Conservation (phyloP, 2,888 invertebrate genomes). For the Steinernema hermaphroditum region DNA sequence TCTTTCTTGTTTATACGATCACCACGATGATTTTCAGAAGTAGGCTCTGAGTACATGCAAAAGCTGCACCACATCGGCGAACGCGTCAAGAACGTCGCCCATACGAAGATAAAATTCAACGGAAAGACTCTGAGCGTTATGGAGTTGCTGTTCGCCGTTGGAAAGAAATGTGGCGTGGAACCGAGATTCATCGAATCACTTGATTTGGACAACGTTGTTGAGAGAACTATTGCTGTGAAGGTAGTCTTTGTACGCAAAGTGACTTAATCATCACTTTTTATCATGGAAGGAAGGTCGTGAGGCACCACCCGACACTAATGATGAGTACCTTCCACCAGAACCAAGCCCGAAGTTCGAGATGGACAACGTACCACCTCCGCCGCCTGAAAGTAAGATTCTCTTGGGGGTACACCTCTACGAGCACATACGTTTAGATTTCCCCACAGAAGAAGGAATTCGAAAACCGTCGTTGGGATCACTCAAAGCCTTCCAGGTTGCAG, state of each 20-base stretch:
- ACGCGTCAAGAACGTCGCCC: slow-evolving; percentile 62
- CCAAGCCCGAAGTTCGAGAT: slow-evolving; percentile 19
- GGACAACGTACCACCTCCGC: neutral
- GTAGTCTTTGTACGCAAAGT: no score
- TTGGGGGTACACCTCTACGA: no score
- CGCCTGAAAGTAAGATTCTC: neutral
- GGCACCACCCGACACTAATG: neutral
- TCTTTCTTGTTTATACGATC: no score
- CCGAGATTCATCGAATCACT: neutral
- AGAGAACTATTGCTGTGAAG: neutral
- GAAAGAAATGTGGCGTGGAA: slow-evolving; percentile 30
- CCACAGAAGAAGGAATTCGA: neutral
- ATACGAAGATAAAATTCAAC: slow-evolving; percentile 63
- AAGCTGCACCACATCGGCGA: slow-evolving; percentile 63
- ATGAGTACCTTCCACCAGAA: slow-evolving; percentile 9
- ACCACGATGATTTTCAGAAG: slow-evolving; percentile 49
- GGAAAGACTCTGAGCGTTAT: slow-evolving; percentile 52
- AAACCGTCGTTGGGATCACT: neutral
- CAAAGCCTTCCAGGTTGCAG: neutral
- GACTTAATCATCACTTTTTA: neutral
- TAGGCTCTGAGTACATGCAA: slow-evolving; percentile 65
- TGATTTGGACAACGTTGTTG: slow-evolving; percentile 25
- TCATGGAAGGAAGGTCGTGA: neutral
- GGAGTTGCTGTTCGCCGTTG: slow-evolving; percentile 10
- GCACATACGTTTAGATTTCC: neutral